Evolutionary conservation across 2,888 invertebrate genomes (phyloP), one percentile per base, ranked within the genome.

Genomic region (Pollenia labialis): DNA sequence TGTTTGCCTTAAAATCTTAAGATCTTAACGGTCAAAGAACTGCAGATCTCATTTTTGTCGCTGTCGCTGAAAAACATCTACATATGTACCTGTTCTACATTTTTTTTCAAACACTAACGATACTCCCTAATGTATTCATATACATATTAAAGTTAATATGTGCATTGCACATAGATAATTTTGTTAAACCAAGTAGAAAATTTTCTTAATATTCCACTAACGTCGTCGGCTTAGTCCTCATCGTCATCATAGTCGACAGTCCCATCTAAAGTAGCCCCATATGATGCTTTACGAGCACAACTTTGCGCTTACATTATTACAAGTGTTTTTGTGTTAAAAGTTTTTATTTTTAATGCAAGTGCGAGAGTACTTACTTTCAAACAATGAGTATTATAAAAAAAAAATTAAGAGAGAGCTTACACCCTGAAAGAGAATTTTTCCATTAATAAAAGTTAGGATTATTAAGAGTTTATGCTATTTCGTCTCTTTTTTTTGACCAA

Each of bases 151-250:
- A 71, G 42, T 71, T 42, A 42, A 2, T 54, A 9, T 71, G 6
- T 44, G 42, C 16, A 58, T 58, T 46, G 54, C 32, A 64, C n/a
- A 66, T 46, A 83, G 14, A 64, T 60, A 75, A 68, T 52, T 74
- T 74, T 60, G 69, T 74, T 54, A 48, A 80, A 68, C 79, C 74
- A 80, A 54, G 68, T 85, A 74, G 58, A 85, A 80, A 66, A 72
- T 79, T 66, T 71, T 72, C 77, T 84, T 84, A 72, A 72, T 84
- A 79, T 84, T 84, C 77, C 46, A 79, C 62, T 42, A 83, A 68
- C 84, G 46, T 56, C 40, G 74, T 42, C 52, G 40, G 16, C n/a
- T 14, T 62, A 48, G 71, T 16, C 46, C 40, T 64, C 72, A 56
- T 46, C 54, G 48, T 44, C 56, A 18, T 40, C 50, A 52, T 42